phyloP scores from a whole-genome alignment of 2,888 invertebrate species.

The Orthosia cruda region DNA sequence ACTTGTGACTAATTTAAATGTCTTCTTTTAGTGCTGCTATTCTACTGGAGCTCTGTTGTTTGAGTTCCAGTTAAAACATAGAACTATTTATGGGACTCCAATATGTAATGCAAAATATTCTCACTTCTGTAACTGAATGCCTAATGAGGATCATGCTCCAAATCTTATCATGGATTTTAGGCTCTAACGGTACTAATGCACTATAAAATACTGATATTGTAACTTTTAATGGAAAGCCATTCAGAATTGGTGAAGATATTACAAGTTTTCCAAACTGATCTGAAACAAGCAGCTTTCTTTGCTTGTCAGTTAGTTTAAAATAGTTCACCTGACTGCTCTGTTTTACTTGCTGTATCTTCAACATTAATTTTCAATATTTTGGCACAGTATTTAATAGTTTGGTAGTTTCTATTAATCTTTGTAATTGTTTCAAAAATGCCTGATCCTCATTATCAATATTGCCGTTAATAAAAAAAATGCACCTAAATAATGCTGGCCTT shows the following conservation, averaged over 20 bases:
- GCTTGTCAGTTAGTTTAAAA: background rate
- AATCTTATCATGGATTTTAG: conserved; percentile 30
- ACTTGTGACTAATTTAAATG: conserved; percentile 28
- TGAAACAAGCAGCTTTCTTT: background rate
- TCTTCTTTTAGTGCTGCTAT: conserved; percentile 39
- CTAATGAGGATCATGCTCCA: conserved; percentile 37
- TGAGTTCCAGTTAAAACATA: conserved; percentile 8
- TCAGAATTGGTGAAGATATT: background rate
- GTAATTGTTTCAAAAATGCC: conserved; percentile 1
- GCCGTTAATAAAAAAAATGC: background rate
- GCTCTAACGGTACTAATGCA: conserved; percentile 16
- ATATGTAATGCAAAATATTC: conserved; percentile 11
- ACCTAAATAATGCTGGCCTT: conserved; percentile 16
- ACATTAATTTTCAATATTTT: conserved; percentile 1
- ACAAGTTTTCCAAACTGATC: background rate
- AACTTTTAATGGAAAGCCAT: background rate
- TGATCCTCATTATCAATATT: conserved; percentile 42
- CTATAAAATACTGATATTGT: conserved; percentile 16
- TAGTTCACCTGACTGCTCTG: background rate
- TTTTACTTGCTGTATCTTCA: background rate
- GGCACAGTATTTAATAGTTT: background rate
- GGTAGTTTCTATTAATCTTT: background rate
- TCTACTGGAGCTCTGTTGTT: conserved; percentile 5
- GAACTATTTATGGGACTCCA: conserved; percentile 18
- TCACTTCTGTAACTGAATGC: conserved; percentile 47